Evolutionary conservation across 2,888 invertebrate species (phyloP).

Genomic region (Lordiphosa fenestrarum): DNA sequence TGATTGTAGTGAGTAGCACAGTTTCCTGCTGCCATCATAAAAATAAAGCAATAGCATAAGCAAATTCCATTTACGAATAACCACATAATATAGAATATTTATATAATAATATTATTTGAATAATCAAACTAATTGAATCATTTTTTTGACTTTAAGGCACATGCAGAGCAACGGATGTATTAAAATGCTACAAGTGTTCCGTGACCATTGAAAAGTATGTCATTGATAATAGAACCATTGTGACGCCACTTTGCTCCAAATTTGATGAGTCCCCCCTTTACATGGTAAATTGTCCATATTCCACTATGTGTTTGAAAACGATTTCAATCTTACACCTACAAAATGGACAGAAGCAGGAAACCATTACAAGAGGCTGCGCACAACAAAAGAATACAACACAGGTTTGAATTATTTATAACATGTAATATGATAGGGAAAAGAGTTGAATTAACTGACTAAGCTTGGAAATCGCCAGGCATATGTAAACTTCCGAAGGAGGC

Average conservation of each 20-base stretch:
- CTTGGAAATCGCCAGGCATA: no score
- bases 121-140: not conserved
- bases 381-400: constrained; percentile 84
- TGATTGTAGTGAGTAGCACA: no score
- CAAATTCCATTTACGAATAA: constrained; percentile 2
- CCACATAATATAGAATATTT: constrained; percentile 1
- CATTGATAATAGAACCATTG: constrained; percentile 81
- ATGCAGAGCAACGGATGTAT: constrained; percentile 80
- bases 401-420: constrained; percentile 47
- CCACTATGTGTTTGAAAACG: constrained; percentile 91
- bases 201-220: constrained; percentile 82
- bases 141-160: constrained; percentile 54
- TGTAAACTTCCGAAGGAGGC: no score
- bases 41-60: no score
- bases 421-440: no score
- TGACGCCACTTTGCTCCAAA: constrained; percentile 86
- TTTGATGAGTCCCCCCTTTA: constrained; percentile 87
- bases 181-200: constrained; percentile 87
- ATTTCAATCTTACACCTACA: constrained; percentile 85
- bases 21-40: no score
- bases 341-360: constrained; percentile 81
- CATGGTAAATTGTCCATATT: constrained; percentile 88
- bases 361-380: constrained; percentile 85
- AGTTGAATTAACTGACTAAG: no score
- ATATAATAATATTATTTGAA: not conserved